These are phyloP conservation scores for Geophilus truncorum DNA, from an alignment of 2,888 invertebrate species.

Conservation along the genomic window DNA sequence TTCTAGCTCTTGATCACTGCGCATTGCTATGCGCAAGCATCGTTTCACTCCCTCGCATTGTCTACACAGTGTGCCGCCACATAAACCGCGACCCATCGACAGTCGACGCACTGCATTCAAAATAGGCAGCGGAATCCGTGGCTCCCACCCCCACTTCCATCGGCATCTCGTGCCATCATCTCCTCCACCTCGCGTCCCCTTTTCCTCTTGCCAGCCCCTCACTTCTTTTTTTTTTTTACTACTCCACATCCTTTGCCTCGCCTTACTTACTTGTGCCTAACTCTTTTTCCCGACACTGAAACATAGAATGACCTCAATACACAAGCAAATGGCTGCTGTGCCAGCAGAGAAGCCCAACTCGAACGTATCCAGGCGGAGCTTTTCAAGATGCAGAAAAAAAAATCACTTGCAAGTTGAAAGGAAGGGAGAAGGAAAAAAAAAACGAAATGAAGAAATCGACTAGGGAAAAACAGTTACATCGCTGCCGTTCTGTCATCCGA, in stretches of 20 bases:
- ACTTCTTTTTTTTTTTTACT: neutral
- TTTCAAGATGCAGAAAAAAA: conserved; percentile 5
- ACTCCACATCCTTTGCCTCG: neutral
- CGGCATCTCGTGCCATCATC: conserved; percentile 23
- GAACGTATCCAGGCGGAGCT: conserved; percentile 19
- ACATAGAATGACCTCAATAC: conserved; percentile 25
- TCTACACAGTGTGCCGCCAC: conserved; percentile 27
- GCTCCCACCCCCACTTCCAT: neutral
- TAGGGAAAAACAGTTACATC: neutral
- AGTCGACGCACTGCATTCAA: conserved; percentile 27
- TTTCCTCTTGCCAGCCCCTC: neutral
- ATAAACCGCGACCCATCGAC: conserved; percentile 27
- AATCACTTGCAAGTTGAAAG: neutral
- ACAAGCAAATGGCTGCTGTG: conserved; percentile 17
- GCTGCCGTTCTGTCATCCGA: neutral
- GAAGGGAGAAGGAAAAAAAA: neutral
- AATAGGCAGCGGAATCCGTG: neutral
- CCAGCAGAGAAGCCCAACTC: conserved; percentile 25
- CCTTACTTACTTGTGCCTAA: conserved; percentile 13
- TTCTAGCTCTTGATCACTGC: conserved; percentile 17
- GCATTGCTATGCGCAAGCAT: conserved; percentile 27
- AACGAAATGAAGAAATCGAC: neutral
- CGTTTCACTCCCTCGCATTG: conserved; percentile 27
- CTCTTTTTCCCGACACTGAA: conserved; percentile 21
- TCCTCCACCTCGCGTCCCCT: neutral